A percentile compares a stretch with the other conserved stretches of the same genome.
Conservation (phyloP, 2,888 invertebrate species). For the Adelphocoris suturalis region DNA sequence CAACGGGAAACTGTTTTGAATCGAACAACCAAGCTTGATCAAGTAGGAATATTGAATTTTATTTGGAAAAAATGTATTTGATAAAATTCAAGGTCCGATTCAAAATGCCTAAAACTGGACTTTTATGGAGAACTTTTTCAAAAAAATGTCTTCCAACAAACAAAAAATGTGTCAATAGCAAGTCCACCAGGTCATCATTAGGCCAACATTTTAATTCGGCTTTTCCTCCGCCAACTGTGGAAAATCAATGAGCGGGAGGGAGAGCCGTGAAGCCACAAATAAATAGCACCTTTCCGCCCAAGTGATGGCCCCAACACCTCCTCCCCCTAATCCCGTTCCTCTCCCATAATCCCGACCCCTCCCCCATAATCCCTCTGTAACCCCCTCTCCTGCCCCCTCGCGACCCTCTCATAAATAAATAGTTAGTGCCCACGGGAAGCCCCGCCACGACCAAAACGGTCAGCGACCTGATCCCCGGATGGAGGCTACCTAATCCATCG, state of each 20-base stretch:
- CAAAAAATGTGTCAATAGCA: too few species aligned
- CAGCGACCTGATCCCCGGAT: conserved; percentile 39
- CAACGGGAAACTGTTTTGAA: too few species aligned
- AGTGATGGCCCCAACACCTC: neutral
- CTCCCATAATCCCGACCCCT: neutral
- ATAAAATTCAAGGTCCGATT: too few species aligned
- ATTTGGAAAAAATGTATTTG: too few species aligned
- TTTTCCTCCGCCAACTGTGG: neutral
- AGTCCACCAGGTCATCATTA: neutral
- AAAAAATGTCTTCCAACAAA: too few species aligned
- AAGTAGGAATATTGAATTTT: too few species aligned
- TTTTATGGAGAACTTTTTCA: too few species aligned
- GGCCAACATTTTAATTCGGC: conserved; percentile 46
- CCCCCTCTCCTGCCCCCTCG: neutral
- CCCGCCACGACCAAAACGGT: neutral
- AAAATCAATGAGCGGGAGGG: conserved; percentile 52
- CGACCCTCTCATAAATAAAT: conserved; percentile 54
- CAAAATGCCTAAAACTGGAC: too few species aligned
- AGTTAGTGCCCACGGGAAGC: conserved; percentile 45
- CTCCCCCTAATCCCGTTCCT: neutral
- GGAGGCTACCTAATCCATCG: conserved; percentile 55
- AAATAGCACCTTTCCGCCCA: conserved; percentile 64
- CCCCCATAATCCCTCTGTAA: conserved; percentile 10
- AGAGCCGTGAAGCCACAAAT: conserved; percentile 62
- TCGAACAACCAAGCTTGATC: too few species aligned